Evolutionary conservation across 1,140 invertebrate genomes (phyloP).

Genomic region (Neotoxoptera formosana): DNA sequence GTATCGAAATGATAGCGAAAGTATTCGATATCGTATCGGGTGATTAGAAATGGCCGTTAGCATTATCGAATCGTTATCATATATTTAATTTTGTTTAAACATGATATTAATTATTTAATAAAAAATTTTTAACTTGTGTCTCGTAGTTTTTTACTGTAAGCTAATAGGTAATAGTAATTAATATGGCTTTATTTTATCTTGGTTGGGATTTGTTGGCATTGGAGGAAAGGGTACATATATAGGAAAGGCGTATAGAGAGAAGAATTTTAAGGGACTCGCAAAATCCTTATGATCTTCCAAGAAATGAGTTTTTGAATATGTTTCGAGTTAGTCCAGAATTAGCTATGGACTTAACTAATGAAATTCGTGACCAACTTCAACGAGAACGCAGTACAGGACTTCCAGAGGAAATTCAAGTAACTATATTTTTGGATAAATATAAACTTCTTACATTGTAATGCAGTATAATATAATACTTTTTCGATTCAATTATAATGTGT

Average conservation of each 20-base stretch:
- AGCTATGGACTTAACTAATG: background rate
- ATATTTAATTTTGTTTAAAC: too few relatives aligned
- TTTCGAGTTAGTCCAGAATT: slow-evolving; percentile 10
- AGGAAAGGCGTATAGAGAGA: background rate
- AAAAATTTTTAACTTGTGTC: too few relatives aligned
- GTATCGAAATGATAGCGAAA: too few relatives aligned
- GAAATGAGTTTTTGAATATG: slow-evolving; percentile 1
- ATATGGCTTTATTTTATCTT: slow-evolving; percentile 22
- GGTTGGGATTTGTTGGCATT: background rate
- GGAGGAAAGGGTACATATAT: background rate
- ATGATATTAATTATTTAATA: too few relatives aligned
- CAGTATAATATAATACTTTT: too few relatives aligned
- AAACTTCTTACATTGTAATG: too few relatives aligned
- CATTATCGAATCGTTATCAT: too few relatives aligned
- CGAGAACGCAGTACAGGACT: background rate
- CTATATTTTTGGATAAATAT: background rate
- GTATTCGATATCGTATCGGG: background rate
- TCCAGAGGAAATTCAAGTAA: background rate
- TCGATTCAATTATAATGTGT: too few relatives aligned
- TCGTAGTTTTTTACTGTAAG: too few relatives aligned
- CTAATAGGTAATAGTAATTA: background rate
- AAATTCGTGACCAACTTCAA: background rate
- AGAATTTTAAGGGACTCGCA: background rate
- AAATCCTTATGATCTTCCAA: background rate
- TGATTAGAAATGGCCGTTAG: background rate